These are phyloP conservation scores for Cichladusa arquata DNA, from an alignment of 2,113 vertebrate species.

Conservation along the genomic window DNA sequence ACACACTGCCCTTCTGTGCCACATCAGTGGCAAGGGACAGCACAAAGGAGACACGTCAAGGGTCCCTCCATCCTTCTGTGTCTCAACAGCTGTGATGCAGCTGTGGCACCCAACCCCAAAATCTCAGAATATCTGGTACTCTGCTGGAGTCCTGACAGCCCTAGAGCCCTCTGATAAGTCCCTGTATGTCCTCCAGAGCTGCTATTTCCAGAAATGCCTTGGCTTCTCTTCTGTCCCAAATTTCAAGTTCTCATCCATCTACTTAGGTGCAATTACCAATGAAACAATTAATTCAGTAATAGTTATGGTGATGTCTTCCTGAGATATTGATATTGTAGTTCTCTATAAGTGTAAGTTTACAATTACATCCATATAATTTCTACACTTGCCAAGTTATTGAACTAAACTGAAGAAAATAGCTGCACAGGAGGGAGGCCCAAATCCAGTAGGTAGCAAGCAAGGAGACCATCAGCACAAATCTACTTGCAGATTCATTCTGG, in stretches of 20 bases:
- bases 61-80: not conserved
- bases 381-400: not conserved
- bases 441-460: not conserved
- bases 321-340: not conserved
- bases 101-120: not conserved
- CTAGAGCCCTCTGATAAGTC: rapidly evolving
- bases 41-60: not conserved
- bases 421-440: not conserved
- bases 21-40: not conserved
- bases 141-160: not conserved
- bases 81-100: not conserved
- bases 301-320: not conserved
- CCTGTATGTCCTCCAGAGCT: not conserved
- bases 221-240: not conserved
- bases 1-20: not conserved
- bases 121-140: not conserved
- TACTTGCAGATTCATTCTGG: not conserved
- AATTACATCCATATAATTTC: not conserved
- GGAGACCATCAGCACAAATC: not conserved
- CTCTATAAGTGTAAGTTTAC: not conserved
- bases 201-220: not conserved
- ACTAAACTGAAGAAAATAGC: not conserved
- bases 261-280: not conserved
- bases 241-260: not conserved
- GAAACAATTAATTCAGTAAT: not conserved